Conservation (phyloP, 2,113 vertebrate species). For the Pampusana beccarii region DNA sequence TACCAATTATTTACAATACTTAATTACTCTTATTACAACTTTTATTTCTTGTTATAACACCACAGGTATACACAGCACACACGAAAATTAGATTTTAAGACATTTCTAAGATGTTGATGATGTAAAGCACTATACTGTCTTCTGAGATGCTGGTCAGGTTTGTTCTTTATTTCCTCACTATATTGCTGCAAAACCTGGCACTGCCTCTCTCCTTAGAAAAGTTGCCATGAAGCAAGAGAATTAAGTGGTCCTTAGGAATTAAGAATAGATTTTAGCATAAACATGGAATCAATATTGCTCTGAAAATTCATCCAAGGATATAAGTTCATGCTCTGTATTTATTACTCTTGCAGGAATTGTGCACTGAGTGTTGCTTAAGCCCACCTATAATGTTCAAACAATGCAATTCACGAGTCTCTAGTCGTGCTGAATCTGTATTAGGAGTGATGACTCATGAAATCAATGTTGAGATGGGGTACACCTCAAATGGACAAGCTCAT, state of each 20-base stretch:
- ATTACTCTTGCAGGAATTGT: neutral
- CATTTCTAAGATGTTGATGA: neutral
- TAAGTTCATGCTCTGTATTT: neutral
- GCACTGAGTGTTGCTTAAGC: neutral
- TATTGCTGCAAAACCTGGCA: neutral
- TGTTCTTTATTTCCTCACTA: neutral
- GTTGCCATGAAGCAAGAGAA: neutral
- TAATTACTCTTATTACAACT: neutral
- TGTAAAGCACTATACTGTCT: neutral
- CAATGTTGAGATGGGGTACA: neutral
- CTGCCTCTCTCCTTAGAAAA: neutral
- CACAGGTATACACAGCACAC: neutral
- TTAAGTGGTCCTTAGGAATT: neutral
- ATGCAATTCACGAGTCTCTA: neutral
- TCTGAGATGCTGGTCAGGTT: neutral
- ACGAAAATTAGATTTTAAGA: neutral
- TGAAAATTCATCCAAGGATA: neutral
- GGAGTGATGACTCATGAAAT: neutral
- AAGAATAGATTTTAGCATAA: neutral
- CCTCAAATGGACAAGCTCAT: neutral
- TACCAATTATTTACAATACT: neutral
- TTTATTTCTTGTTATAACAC: neutral
- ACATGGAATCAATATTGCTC: neutral
- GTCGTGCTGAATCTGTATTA: neutral
- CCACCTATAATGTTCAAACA: fast-evolving